Conservation (phyloP, 2,888 invertebrate genomes). For the Phortica magna region DNA sequence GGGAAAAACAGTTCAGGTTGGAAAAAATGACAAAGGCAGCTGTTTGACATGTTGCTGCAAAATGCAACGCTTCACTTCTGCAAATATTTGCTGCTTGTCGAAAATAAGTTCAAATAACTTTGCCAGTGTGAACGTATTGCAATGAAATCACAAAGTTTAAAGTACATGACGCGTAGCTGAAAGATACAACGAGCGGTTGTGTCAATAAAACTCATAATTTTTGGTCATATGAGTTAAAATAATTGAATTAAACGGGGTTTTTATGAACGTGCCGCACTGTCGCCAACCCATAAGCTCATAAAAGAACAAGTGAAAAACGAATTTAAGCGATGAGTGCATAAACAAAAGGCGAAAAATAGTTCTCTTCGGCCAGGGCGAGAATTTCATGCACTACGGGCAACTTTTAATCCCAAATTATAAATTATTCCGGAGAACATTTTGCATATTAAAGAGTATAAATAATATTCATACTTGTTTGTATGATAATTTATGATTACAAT, state of each 20-base stretch:
- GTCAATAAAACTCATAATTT: neutral
- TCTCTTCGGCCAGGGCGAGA: too few species aligned
- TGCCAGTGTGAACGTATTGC: neutral
- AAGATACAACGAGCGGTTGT: neutral
- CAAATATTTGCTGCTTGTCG: conserved; percentile 8
- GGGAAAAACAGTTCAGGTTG: neutral
- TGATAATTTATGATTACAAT: too few species aligned
- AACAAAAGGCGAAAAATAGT: neutral
- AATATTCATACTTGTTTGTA: too few species aligned
- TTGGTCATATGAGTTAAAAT: neutral
- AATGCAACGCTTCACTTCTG: neutral
- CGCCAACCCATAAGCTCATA: conserved; percentile 45
- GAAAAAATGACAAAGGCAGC: neutral
- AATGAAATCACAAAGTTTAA: neutral
- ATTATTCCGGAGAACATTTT: too few species aligned
- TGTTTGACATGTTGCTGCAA: neutral
- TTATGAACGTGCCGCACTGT: neutral
- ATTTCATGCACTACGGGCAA: too few species aligned
- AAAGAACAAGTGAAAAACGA: conserved; percentile 3
- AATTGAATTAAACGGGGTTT: neutral
- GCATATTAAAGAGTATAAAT: too few species aligned
- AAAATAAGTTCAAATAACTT: neutral
- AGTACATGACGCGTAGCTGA: neutral
- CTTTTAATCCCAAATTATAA: too few species aligned
- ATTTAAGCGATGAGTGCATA: neutral